A percentile compares a stretch with the other conserved stretches of the same genome.
phyloP scores from a whole-genome alignment of 1,140 invertebrate species.

The Meloidogyne floridensis region DNA sequence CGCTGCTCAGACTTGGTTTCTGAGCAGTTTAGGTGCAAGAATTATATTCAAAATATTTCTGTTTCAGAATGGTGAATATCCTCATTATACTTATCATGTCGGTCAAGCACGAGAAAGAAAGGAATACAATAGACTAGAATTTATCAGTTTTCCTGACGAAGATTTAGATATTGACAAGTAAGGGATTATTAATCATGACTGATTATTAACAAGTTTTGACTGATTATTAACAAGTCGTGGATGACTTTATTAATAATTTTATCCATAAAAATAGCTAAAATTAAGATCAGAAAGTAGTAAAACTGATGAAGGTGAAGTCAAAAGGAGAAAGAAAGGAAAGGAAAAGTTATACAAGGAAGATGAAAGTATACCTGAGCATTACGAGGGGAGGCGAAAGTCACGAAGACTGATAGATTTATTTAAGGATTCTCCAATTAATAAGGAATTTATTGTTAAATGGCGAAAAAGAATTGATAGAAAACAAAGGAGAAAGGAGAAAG shows the following conservation, averaged over 20 bases:
- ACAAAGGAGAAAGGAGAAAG: not conserved
- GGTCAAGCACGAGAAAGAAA: not conserved
- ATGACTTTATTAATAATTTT: not conserved
- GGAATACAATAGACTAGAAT: constrained; percentile 3
- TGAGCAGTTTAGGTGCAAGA: no score
- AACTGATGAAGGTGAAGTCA: not conserved
- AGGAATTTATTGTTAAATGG: not conserved
- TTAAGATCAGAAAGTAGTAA: not conserved
- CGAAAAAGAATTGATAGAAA: not conserved
- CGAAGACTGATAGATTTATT: not conserved
- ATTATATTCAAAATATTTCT: not conserved
- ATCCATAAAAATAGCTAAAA: not conserved
- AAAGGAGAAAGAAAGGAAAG: not conserved
- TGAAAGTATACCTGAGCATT: not conserved
- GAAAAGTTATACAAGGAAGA: not conserved
- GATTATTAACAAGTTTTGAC: no score
- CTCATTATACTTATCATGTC: not conserved
- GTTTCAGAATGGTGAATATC: not conserved
- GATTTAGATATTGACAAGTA: not conserved
- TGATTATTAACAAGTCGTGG: no score
- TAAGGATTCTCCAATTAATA: not conserved
- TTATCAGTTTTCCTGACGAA: not conserved
- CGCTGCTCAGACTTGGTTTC: no score
- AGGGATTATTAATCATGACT: no score
- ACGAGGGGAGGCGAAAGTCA: not conserved